These are phyloP conservation scores for Mizuhopecten yessoensis DNA, from an alignment of 1,140 invertebrate genomes.

Conservation along the genomic window DNA sequence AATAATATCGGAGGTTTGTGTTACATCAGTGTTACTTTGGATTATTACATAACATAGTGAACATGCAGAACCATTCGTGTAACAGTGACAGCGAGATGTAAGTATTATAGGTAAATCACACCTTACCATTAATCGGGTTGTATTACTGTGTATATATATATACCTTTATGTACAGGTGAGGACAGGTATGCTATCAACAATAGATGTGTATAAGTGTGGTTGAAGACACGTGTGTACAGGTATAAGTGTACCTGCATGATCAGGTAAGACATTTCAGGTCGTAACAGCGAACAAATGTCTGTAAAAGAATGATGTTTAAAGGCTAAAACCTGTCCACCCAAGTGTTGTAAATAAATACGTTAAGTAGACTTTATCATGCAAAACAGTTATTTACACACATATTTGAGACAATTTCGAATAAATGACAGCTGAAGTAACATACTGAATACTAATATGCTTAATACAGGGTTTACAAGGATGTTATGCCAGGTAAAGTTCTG, in stretches of 20 bases:
- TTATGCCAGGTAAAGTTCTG: no score
- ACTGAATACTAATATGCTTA: no score
- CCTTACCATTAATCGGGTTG: not conserved
- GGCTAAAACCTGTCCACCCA: not conserved
- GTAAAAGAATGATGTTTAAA: not conserved
- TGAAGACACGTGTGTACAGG: not conserved
- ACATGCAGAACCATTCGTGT: constrained; percentile 32
- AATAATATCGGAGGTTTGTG: not conserved
- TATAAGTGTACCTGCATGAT: not conserved
- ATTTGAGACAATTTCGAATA: no score
- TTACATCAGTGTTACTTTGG: not conserved
- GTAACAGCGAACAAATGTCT: not conserved
- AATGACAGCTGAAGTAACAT: no score
- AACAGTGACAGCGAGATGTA: constrained; percentile 26
- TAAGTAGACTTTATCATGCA: no score
- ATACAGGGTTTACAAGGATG: no score
- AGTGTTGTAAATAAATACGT: not conserved
- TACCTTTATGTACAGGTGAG: not conserved
- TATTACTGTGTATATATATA: not conserved
- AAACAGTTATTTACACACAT: no score
- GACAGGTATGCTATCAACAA: constrained; percentile 33
- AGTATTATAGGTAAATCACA: not conserved
- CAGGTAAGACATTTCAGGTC: not conserved
- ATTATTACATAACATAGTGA: not conserved
- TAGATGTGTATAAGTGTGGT: not conserved